These are phyloP conservation scores for Mungos mungo DNA, from an alignment of 2,113 vertebrate species.

Conservation along the genomic window DNA sequence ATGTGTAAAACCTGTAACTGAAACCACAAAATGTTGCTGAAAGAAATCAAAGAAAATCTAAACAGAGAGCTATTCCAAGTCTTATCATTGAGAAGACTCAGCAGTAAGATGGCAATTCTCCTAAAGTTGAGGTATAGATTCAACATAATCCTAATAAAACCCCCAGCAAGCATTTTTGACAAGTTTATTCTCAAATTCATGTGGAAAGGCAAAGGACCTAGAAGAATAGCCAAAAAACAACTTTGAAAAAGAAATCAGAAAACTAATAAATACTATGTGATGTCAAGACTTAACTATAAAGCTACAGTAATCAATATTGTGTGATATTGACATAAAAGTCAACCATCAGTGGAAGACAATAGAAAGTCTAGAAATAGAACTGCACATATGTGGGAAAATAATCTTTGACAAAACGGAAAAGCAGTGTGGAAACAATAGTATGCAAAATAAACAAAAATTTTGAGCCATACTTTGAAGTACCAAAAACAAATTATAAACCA, in stretches of 20 bases:
- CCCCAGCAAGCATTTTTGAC: background rate
- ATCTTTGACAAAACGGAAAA: background rate
- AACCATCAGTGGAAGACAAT: background rate
- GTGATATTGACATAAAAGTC: background rate
- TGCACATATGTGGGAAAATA: background rate
- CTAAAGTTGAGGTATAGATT: background rate
- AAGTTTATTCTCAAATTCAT: background rate
- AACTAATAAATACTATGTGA: background rate
- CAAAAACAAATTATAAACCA: background rate
- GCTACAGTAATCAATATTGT: background rate
- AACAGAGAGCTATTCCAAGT: background rate
- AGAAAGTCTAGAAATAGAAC: background rate
- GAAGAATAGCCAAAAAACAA: background rate
- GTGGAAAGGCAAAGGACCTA: background rate
- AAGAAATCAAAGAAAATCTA: background rate
- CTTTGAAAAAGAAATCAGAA: conserved; percentile 13
- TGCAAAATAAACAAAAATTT: background rate
- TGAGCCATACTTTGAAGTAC: background rate
- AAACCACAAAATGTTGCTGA: background rate
- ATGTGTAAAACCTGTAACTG: background rate
- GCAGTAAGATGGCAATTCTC: background rate
- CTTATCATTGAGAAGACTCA: background rate
- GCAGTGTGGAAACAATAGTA: background rate
- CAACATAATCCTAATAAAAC: background rate
- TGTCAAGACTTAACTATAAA: background rate